Percentiles rank a stretch among this genome's conserved stretches.
These are phyloP conservation scores for Cavia aperea DNA, from an alignment of 2,113 vertebrate species.

Conservation along the genomic window DNA sequence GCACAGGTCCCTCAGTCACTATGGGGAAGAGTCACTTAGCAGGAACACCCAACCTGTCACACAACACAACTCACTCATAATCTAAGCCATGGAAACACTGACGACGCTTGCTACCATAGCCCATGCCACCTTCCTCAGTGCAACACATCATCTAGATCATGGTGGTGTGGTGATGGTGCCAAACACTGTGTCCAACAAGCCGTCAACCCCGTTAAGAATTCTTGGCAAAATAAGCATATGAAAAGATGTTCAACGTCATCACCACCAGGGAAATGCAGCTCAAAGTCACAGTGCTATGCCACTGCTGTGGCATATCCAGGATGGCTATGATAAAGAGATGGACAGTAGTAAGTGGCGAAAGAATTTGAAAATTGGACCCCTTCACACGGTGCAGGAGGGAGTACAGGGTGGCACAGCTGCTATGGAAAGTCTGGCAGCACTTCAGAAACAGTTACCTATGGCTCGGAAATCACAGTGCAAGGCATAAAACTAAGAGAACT, in stretches of 20 bases:
- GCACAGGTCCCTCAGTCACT: not conserved
- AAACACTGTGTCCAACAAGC: not conserved
- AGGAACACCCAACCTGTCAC: not conserved
- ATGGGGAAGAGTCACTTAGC: not conserved
- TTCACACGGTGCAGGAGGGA: not conserved
- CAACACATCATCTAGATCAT: not conserved
- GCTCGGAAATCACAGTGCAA: not conserved
- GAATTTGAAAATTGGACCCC: not conserved
- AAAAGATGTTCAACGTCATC: not conserved
- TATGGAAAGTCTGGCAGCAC: too few relatives aligned
- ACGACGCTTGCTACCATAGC: not conserved
- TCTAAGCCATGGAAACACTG: not conserved
- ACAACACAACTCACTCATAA: not conserved
- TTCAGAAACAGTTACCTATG: not conserved
- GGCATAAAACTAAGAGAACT: not conserved
- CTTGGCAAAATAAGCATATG: not conserved
- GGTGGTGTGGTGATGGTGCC: not conserved
- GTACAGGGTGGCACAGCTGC: not conserved
- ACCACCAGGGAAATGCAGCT: not conserved
- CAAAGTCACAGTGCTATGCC: not conserved
- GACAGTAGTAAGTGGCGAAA: not conserved
- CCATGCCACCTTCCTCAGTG: not conserved
- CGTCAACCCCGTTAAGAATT: slow-evolving; percentile 9
- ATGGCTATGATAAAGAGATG: not conserved
- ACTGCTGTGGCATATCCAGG: not conserved